Conservation (phyloP, 2,113 vertebrate species). For the Platysteira castanea region DNA sequence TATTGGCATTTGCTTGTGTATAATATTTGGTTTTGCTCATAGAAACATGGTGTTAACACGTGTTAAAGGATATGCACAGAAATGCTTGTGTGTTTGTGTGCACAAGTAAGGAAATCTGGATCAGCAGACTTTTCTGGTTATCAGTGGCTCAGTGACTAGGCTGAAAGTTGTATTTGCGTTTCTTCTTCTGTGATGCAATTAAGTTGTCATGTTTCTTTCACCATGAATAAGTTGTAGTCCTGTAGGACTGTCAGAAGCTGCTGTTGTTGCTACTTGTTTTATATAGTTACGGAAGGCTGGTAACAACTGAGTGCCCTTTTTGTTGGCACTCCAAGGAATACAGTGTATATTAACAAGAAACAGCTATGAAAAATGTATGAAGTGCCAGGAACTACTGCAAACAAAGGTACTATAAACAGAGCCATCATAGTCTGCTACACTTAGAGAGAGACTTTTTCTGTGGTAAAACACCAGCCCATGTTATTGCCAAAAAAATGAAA, state of each 20-base stretch:
- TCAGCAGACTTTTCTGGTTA: not conserved
- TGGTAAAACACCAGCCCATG: not conserved
- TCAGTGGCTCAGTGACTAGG: not conserved
- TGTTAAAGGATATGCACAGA: not conserved
- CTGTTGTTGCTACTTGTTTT: not conserved
- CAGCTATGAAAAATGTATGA: conserved; percentile 60
- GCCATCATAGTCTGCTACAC: not conserved
- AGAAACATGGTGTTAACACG: not conserved
- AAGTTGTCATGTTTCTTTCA: not conserved
- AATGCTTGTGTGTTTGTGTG: not conserved
- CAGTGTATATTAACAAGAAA: conserved; percentile 48
- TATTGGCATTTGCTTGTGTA: not conserved
- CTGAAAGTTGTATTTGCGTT: not conserved
- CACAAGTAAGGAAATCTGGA: not conserved
- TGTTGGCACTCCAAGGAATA: conserved; percentile 23
- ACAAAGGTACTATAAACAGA: conserved; percentile 19
- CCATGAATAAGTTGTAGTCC: not conserved
- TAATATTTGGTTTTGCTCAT: not conserved
- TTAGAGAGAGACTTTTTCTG: not conserved
- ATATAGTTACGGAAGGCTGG: not conserved
- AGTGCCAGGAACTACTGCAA: conserved; percentile 47
- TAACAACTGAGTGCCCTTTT: not conserved
- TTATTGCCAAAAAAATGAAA: not conserved
- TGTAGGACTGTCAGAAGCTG: not conserved
- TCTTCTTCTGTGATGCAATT: not conserved